Percentiles rank a stretch among this genome's conserved stretches.
Evolutionary conservation across 2,888 invertebrate genomes (phyloP).

Genomic region (Drosophila parthenogenetica): DNA sequence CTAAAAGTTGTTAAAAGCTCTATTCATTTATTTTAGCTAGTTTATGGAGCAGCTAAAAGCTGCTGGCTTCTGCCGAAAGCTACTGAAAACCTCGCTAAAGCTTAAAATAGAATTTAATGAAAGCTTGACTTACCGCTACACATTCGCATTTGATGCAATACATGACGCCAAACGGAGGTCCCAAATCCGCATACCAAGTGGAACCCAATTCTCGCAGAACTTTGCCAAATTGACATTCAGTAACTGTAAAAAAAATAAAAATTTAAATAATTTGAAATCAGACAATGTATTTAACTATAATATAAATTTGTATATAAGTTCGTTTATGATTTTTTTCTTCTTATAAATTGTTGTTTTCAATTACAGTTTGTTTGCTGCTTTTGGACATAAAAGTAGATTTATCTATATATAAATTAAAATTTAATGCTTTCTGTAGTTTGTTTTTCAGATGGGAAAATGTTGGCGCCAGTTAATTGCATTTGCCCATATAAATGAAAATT

Average conservation of each 20-base stretch:
- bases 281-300: not conserved
- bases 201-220: constrained; percentile 94
- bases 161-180: constrained; percentile 96
- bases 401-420: constrained; percentile 20
- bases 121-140: constrained; percentile 91
- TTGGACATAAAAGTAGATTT: constrained; percentile 33
- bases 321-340: not conserved
- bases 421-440: constrained; percentile 14
- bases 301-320: constrained; percentile 1
- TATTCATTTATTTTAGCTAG: too few species aligned
- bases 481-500: constrained; percentile 59
- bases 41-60: not conserved
- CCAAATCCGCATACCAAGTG: constrained; percentile 96
- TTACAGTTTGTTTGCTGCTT: constrained; percentile 34
- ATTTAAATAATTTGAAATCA: constrained; percentile 9
- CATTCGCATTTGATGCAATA: constrained; percentile 98
- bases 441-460: constrained; percentile 36
- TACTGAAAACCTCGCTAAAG: too few species aligned
- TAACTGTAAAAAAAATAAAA: constrained; percentile 85
- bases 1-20: not conserved
- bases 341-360: constrained; percentile 33
- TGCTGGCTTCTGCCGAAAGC: too few species aligned
- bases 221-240: constrained; percentile 97
- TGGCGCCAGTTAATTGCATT: constrained; percentile 70
- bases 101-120: not conserved